Base-by-base conservation (phyloP, 2,113 vertebrate genomes). In the Spheniscus mendiculus region DNA sequence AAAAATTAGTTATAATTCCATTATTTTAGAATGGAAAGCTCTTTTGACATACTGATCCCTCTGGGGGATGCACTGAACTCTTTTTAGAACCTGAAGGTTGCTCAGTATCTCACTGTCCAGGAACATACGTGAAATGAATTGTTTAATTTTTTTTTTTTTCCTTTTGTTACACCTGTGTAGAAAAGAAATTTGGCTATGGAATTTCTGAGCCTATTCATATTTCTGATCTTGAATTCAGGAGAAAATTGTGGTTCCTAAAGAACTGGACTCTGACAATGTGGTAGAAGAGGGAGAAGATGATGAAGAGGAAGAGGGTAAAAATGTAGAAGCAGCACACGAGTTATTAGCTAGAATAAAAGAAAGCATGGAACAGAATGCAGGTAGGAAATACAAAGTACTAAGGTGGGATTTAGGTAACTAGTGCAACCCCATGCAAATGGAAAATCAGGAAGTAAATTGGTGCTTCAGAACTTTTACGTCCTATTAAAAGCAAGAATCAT, bases 351-450 rank as follows among this genome's bases (percentile, higher is more conserved):
- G 10, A 79, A 56, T 99, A 77, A 99, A 97, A 95, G 98, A 99
- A 32, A 98, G 84, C 88, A 98, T 99, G 98, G 98, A 99, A 15
- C 97, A 98, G 84, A 98, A 99, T 8, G 95, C 78, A 98, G 99
- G 99, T 98, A 97, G 66, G 86, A 88, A 83, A 78, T 78, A 63
- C 0, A 6, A 79, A 50, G 34, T 42, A 69, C 12, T 11, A 76
- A 73, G 50, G 15, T 45, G 22, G 14, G 13, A 70, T 81, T 83
- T 62, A 50, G 34, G 19, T 90, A 83, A 55, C 21, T 49, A 69
- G 10, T 42, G n/a, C 18, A 90, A 73, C 16, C 3, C 44, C 69
- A 42, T 59, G 50, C 49, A 93, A 87, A 83, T 38, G 23, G 55
- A 77, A 85, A 80, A 83, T 76, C 19, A 52, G 65, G 38, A 78